Percentiles rank a stretch among this genome's conserved stretches.
These are phyloP conservation scores for Dipus sagitta DNA, from an alignment of 2,797 vertebrate genomes.

Conservation along the genomic window DNA sequence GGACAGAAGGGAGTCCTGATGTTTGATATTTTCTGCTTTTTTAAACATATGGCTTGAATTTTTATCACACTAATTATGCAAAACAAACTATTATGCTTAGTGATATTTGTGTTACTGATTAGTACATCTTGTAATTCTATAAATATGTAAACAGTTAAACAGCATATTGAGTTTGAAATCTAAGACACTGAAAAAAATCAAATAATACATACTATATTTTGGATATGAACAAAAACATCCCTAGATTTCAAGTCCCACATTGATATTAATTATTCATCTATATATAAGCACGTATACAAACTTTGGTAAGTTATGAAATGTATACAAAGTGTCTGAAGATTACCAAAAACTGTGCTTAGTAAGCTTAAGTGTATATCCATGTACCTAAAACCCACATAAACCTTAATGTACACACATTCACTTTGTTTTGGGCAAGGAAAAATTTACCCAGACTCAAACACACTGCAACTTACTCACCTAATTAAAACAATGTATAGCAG, in stretches of 20 bases:
- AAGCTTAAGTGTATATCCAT: background rate
- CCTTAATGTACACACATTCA: background rate
- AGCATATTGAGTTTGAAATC: conserved; percentile 54
- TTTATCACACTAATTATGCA: conserved; percentile 58
- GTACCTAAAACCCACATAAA: background rate
- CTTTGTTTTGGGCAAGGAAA: background rate
- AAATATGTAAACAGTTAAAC: background rate
- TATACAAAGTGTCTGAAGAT: background rate
- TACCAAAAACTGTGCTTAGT: background rate
- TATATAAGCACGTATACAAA: background rate
- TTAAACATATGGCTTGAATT: too few relatives aligned
- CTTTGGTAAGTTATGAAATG: background rate
- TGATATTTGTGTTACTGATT: conserved; percentile 40
- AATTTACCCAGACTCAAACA: background rate
- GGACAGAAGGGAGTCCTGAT: too few relatives aligned
- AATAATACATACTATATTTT: conserved; percentile 22
- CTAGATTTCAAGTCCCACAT: conserved; percentile 26
- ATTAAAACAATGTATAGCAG: background rate
- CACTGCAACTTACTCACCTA: background rate
- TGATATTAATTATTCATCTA: background rate
- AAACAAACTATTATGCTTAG: conserved; percentile 70
- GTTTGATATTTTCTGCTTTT: too few relatives aligned
- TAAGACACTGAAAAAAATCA: conserved; percentile 27
- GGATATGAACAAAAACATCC: background rate
- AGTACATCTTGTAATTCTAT: conserved; percentile 52